Conservation (phyloP, 2,113 vertebrate genomes). For the Bombycilla garrulus region DNA sequence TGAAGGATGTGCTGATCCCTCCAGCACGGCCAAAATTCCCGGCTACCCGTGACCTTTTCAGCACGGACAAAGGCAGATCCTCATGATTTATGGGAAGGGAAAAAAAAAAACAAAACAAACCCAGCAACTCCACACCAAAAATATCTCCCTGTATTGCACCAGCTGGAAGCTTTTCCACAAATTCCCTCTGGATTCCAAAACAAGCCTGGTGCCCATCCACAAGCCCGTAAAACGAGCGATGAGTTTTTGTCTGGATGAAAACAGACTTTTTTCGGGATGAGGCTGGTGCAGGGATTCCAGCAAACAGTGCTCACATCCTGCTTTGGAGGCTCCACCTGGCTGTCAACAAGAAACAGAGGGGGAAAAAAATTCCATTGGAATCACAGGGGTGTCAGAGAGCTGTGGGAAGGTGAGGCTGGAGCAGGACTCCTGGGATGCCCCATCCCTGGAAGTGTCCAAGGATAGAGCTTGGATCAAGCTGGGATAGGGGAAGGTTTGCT, state of each 20-base stretch:
- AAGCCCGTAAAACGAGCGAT: background rate
- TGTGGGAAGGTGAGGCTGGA: background rate
- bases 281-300: background rate
- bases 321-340: background rate
- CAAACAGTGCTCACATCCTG: background rate
- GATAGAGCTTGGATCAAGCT: background rate
- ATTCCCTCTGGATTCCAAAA: background rate
- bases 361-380: background rate
- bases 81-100: background rate
- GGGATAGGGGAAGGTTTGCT: background rate
- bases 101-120: too few species aligned
- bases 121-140: background rate
- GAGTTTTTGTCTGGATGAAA: background rate
- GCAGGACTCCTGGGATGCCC: background rate
- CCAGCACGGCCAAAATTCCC: background rate
- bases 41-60: background rate
- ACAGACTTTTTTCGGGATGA: background rate
- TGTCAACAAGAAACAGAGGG: background rate
- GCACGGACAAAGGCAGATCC: background rate
- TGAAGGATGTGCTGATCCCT: background rate
- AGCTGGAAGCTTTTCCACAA: conserved; percentile 1
- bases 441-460: background rate
- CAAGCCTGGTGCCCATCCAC: background rate
- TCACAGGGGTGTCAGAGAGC: background rate
- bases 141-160: background rate